Evolutionary conservation across 2,113 vertebrate species (phyloP).

Genomic region (Oriolus oriolus): DNA sequence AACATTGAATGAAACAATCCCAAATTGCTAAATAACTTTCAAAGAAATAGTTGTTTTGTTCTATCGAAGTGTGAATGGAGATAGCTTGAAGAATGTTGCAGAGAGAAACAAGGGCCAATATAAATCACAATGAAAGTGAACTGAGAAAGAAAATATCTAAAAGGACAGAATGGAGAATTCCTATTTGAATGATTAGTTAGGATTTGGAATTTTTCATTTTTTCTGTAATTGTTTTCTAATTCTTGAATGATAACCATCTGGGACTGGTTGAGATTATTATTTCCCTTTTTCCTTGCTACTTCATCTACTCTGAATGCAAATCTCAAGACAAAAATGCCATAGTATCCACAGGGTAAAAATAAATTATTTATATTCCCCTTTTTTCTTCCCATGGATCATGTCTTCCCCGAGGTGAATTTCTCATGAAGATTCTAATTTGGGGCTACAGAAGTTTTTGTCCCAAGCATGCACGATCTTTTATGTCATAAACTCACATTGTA

Average conservation of each 20-base stretch:
- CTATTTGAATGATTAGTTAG: neutral
- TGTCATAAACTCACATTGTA: constrained; percentile 53
- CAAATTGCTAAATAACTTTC: constrained; percentile 23
- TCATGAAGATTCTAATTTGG: neutral
- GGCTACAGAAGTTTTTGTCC: constrained; percentile 38
- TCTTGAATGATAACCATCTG: neutral
- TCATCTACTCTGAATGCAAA: neutral
- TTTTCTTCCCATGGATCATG: neutral
- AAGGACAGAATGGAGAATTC: neutral
- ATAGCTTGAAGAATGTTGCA: neutral
- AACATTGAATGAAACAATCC: neutral
- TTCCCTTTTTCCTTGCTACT: neutral
- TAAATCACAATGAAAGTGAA: neutral
- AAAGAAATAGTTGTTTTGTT: constrained; percentile 16
- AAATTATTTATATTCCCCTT: neutral
- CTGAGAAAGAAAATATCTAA: neutral
- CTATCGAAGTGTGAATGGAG: neutral
- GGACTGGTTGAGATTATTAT: neutral
- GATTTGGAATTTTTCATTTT: neutral
- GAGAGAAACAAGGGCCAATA: neutral
- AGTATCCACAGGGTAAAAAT: neutral
- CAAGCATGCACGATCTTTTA: constrained; percentile 13
- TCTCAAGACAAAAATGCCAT: neutral
- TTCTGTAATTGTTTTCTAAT: neutral
- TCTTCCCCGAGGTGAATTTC: neutral